Evolutionary conservation across 2,797 vertebrate genomes (phyloP).

Genomic region (Alcedo quadribrachys): DNA sequence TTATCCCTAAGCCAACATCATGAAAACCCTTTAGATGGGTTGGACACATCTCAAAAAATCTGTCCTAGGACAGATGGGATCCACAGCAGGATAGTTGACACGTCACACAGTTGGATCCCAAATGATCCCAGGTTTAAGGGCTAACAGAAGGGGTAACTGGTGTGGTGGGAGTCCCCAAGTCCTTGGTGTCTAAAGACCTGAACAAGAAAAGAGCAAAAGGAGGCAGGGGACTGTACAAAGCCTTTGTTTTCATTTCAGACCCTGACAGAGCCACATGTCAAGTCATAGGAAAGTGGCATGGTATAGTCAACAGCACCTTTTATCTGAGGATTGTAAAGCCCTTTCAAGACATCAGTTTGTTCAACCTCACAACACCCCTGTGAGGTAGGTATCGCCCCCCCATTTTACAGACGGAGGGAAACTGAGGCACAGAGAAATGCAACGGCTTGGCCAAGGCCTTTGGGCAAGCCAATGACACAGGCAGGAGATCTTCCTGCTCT

Average conservation of each 20-base stretch:
- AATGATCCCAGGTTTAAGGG: not conserved
- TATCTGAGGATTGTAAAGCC: constrained; percentile 29
- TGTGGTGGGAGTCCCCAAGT: not conserved
- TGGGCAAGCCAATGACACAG: not conserved
- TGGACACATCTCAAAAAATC: not conserved
- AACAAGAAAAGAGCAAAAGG: not conserved
- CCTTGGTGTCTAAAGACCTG: not conserved
- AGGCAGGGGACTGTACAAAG: not conserved
- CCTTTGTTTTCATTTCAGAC: constrained; percentile 41
- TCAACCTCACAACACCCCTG: constrained; percentile 61
- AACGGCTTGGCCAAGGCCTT: not conserved
- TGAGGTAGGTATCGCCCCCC: constrained; percentile 61
- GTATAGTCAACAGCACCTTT: constrained; percentile 60
- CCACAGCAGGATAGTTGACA: rapidly evolving
- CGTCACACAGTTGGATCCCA: rapidly evolving
- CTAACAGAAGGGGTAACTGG: not conserved
- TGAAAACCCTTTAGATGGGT: not conserved
- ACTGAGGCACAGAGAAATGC: constrained; percentile 58
- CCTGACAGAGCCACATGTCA: constrained; percentile 21
- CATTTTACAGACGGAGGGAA: not conserved
- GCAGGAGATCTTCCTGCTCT: not conserved
- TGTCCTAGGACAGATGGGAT: not conserved
- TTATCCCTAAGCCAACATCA: not conserved
- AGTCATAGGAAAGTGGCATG: constrained; percentile 57
- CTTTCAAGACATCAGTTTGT: constrained; percentile 20